Evolutionary conservation across 2,797 vertebrate species (phyloP).

Genomic region (Acrossocheilus wenchowensis): DNA sequence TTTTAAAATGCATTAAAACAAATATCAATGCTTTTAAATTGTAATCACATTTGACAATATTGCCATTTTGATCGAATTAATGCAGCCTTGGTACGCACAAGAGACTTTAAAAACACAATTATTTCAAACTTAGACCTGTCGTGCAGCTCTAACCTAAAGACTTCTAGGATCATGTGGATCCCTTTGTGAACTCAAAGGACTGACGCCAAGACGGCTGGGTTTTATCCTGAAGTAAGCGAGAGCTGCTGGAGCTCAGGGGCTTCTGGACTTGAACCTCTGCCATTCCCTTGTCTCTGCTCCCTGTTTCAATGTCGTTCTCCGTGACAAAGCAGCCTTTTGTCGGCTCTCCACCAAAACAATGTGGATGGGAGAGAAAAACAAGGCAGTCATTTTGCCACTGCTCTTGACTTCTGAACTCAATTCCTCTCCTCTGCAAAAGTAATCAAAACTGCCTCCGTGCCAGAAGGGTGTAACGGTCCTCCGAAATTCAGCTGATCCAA

Average conservation of each 20-base stretch:
- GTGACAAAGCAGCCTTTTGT: constrained; percentile 57
- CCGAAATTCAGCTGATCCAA: constrained; percentile 15
- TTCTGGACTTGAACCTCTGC: constrained; percentile 41
- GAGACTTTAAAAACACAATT: neutral
- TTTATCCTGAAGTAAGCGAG: constrained; percentile 12
- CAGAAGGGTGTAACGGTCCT: constrained; percentile 31
- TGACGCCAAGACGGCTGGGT: constrained; percentile 10
- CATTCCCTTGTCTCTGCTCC: constrained; percentile 45
- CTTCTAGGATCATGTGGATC: neutral
- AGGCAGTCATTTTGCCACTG: constrained; percentile 52
- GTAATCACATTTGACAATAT: too few species aligned
- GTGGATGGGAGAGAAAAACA: constrained; percentile 52
- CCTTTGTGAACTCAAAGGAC: neutral
- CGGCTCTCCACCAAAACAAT: constrained; percentile 50
- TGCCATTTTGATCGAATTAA: neutral
- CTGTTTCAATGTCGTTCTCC: constrained; percentile 41
- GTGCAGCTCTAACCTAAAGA: neutral
- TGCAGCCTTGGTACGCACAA: neutral
- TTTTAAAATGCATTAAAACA: neutral
- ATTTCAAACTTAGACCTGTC: neutral
- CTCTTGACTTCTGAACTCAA: constrained; percentile 63
- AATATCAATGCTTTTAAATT: too few species aligned
- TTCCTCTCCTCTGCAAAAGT: constrained; percentile 48
- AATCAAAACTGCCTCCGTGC: constrained; percentile 51
- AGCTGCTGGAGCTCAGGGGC: neutral